Evolutionary conservation across 2,797 vertebrate genomes (phyloP), one percentile per base, ranked within the genome.

Genomic region (Columba guinea): DNA sequence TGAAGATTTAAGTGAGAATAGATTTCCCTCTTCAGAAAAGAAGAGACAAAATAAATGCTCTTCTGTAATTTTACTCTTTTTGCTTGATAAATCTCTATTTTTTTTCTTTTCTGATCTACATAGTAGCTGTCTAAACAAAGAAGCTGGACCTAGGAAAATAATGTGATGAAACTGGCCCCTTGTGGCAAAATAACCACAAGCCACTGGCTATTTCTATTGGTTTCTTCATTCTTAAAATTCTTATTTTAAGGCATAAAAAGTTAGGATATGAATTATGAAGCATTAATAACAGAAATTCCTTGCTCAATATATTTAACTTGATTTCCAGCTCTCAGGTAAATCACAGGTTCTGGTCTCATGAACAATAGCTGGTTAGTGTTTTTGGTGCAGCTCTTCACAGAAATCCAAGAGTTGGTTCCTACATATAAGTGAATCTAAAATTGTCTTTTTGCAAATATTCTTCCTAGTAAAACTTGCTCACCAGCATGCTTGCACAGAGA

Each of bases 101-200:
- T 30, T 49, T 30, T 34, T 30, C 46, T 30, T 39, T 69, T 17
- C 58, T 69, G n/a, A 89, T 53, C 68, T 94, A 3, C 1, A 3
- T 79, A 68, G 35, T 58, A 74, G 44, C 60, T 95, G 52, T 49
- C 86, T 88, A 92, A 92, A 83, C 41, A 92, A 87, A 81, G 51
- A 60, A 67, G 35, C 34, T 90, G 44, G 35, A 94, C 60, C 44
- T 67, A 79, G 86, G 84, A 69, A 85, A 93, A 73, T 78, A 55
- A 92, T 27, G 48, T 32, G 53, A 78, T 75, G 26, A 39, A 90
- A 84, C 22, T 84, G n/a, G 10, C 37, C 26, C 46, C 59, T 62
- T 73, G 70, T 88, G 67, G 58, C 70, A 79, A 93, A 87, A 80
- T 34, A 87, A 28, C 44, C 59, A 41, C 59, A 80, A 59, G 55